Evolutionary conservation across 2,797 vertebrate species (phyloP), one percentile per base, ranked within the genome.

Genomic region (Notolabrus celidotus): DNA sequence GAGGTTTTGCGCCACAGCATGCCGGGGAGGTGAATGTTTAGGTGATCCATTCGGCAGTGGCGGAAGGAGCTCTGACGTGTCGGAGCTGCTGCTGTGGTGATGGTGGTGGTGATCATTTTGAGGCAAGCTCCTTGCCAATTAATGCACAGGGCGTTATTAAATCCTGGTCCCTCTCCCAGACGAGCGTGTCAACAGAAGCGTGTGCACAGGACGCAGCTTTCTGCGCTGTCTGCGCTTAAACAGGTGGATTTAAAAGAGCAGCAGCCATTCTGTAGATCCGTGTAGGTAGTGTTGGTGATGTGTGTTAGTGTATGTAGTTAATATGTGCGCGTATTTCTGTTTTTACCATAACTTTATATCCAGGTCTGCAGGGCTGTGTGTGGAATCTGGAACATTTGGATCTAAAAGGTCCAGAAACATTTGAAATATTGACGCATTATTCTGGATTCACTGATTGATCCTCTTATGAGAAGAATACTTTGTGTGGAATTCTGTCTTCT

Each of bases 241-340:
- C 93, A 94, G 89, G 90, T 93, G 91, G 85, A 87, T 86, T 85
- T 82, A 79, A 88, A 80, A 36, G 63, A 67, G 65, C 69, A 65
- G 75, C 66, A 17, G 29, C 12, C 51, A 3, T 3, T 10, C 17
- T 4, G 49, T 5, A 4, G 5, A n/a, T 3, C 61, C 15, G 15
- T 8, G 46, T n/a, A 23, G 1, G 17, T 23, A 12, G 27, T 9
- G 57, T 39, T n/a, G n/a, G n/a, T n/a, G n/a, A 17, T n/a, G n/a
- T 22, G 23, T 4, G 12, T 15, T n/a, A n/a, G n/a, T n/a, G 27
- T 25, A 20, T 20, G 17, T 12, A 10, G 2, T 2, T 22, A 19
- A 17, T 27, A 12, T 8, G 16, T 17, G 17, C 45, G 31, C 17
- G 22, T 0, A 22, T 23, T 4, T 43, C 12, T 12, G 36, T 27